Evolutionary conservation across 2,113 vertebrate species (phyloP).

Genomic region (Acrocephalus kingi): DNA sequence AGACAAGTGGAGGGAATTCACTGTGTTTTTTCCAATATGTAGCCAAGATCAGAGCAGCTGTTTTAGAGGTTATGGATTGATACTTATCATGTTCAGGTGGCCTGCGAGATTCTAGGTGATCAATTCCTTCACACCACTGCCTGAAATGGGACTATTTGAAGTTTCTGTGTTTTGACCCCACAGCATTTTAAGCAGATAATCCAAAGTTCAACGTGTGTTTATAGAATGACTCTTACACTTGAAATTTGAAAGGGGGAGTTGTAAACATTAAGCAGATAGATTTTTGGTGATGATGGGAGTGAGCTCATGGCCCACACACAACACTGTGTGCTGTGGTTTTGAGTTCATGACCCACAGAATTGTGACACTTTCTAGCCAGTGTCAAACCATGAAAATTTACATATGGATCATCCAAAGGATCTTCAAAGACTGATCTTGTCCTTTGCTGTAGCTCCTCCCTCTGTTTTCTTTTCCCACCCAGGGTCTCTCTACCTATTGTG

Average conservation of each 20-base stretch:
- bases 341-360: not conserved
- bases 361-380: not conserved
- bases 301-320: fast-evolving
- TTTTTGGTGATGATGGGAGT: not conserved
- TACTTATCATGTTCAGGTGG: not conserved
- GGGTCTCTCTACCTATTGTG: fast-evolving
- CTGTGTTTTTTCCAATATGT: not conserved
- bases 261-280: not conserved
- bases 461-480: not conserved
- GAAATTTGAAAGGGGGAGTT: not conserved
- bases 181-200: not conserved
- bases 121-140: not conserved
- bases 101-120: not conserved
- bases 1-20: not conserved
- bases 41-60: not conserved
- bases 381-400: not conserved
- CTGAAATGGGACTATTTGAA: not conserved
- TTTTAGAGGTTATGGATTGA: not conserved
- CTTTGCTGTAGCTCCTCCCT: not conserved
- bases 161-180: not conserved
- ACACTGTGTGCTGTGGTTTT: not conserved
- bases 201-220: not conserved
- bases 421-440: not conserved
- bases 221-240: not conserved
- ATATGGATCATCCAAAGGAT: not conserved